Evolutionary conservation across 2,797 vertebrate genomes (phyloP), one percentile per base, ranked within the genome.

Genomic region (Florisuga fusca): DNA sequence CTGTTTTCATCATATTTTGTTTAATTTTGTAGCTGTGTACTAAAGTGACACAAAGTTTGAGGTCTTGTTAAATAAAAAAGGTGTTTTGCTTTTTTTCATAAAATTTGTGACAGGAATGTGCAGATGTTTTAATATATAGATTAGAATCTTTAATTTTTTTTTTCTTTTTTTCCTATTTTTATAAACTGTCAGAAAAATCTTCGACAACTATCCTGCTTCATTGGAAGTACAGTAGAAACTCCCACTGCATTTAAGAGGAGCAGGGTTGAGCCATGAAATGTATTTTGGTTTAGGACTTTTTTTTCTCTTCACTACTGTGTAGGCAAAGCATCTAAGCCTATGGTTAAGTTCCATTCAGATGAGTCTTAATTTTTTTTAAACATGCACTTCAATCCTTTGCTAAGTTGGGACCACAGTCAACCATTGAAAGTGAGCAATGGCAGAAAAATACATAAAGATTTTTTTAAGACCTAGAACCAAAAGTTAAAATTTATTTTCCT

Each of bases 121-220:
- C 97, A 97, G 94, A 96, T 97, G 95, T 97, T 97, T 97, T 98
- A 98, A 98, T 96, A 98, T 97, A 98, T 98, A 96, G 78, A 94
- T 74, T 90, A 92, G 86, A 94, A 48, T 74, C 85, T 94, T 91
- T 90, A 90, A 91, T 81, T 88, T 53, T 86, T 84, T 88, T 53
- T 86, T 16, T 89, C 77, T 84, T 68, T 90, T 83, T 87, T 87
- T 66, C 59, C 84, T 93, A 82, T 93, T 93, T 95, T 96, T 95
- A 45, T 95, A 92, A 89, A 74, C 53, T 88, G 21, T 89, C 84
- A 38, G 67, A 50, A 78, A 67, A 89, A 95, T 91, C 94, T 94
- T 87, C 93, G 91, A 84, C 89, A 90, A 91, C 71, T 87, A 31
- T 75, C 58, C 73, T 94, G 63, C 74, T 93, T 85, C 79, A 23